phyloP scores from a whole-genome alignment of 2,797 vertebrate genomes.

The Gallinago nigripennis region DNA sequence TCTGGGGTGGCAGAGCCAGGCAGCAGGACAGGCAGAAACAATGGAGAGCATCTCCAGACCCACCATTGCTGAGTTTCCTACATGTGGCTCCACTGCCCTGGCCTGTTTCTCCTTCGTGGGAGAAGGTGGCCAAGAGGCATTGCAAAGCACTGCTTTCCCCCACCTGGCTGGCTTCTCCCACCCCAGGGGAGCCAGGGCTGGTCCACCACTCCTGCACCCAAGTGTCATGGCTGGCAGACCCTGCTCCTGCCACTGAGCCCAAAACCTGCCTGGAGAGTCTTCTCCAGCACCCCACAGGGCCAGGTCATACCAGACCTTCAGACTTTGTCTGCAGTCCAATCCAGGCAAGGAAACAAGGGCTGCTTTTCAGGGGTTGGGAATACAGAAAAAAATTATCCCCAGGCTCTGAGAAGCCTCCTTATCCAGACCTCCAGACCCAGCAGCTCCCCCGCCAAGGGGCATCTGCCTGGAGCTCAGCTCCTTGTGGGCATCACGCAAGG shows the following conservation, averaged over 20 bases:
- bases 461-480: background rate
- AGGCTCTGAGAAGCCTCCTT: background rate
- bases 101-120: fast-evolving
- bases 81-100: background rate
- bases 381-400: background rate
- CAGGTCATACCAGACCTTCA: background rate
- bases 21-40: background rate
- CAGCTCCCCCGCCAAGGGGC: background rate
- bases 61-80: background rate
- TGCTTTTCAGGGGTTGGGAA: background rate
- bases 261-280: background rate
- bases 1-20: background rate
- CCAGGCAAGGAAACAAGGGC: background rate
- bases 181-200: background rate
- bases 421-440: background rate
- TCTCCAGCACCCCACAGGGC: fast-evolving
- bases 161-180: background rate
- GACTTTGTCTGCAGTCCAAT: background rate
- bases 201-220: background rate
- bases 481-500: background rate
- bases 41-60: background rate
- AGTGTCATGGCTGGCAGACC: background rate
- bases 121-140: fast-evolving
- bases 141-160: fast-evolving
- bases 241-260: background rate